Evolutionary conservation across 2,113 vertebrate genomes (phyloP).

Genomic region (Halcyon senegalensis): DNA sequence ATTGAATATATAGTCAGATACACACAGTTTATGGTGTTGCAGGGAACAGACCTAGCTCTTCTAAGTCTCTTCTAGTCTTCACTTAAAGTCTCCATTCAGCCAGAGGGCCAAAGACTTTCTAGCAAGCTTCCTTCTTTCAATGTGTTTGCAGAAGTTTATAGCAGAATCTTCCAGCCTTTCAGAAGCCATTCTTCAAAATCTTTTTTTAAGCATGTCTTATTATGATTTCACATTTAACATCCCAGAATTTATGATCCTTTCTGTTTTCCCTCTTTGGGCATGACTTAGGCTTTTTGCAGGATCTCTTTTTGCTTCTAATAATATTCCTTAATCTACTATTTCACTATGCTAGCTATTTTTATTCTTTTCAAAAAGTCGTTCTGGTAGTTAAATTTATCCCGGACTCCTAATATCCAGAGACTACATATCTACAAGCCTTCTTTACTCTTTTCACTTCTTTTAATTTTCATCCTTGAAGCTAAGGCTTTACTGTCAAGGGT

Average conservation of each 20-base stretch:
- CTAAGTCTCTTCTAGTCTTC: background rate
- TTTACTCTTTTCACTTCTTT: background rate
- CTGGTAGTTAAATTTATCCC: constrained; percentile 31
- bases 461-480: background rate
- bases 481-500: background rate
- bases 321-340: constrained; percentile 35
- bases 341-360: constrained; percentile 23
- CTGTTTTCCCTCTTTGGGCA: constrained; percentile 4
- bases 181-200: background rate
- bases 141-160: background rate
- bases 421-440: background rate
- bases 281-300: background rate
- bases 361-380: constrained; percentile 13
- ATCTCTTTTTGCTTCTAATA: constrained; percentile 19
- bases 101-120: background rate
- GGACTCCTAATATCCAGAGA: background rate
- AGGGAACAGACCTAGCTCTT: background rate
- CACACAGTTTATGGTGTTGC: background rate
- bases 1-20: background rate
- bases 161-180: background rate
- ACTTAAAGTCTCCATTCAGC: background rate
- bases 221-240: constrained; percentile 14
- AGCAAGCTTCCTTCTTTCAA: background rate
- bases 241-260: background rate
- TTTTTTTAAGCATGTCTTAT: background rate